phyloP scores from a whole-genome alignment of 2,113 vertebrate genomes.

The Menura novaehollandiae region DNA sequence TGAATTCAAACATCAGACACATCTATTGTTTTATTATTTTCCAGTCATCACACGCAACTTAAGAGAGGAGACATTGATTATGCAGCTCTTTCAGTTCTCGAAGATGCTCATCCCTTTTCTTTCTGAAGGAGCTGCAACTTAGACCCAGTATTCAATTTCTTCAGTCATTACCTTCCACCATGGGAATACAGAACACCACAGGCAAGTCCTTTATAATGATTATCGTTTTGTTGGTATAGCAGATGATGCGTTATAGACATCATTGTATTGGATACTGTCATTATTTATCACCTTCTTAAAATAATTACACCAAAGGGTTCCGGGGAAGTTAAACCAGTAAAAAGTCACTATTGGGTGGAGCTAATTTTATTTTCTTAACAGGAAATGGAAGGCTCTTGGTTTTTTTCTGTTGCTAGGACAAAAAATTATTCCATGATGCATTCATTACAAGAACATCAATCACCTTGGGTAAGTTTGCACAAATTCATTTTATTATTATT shows the following conservation, averaged over 20 bases:
- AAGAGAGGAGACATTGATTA: background rate
- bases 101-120: background rate
- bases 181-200: background rate
- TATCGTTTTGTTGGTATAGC: background rate
- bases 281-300: conserved; percentile 2
- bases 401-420: background rate
- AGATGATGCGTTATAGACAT: background rate
- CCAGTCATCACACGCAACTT: background rate
- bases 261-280: background rate
- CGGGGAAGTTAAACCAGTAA: background rate
- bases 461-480: background rate
- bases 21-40: background rate
- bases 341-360: background rate
- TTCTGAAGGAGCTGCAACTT: background rate
- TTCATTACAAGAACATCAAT: background rate
- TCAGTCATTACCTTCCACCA: background rate
- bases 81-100: background rate
- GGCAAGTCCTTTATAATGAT: background rate
- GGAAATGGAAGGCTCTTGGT: background rate
- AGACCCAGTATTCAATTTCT: background rate
- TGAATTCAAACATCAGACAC: background rate
- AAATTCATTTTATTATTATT: background rate
- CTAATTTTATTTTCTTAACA: background rate
- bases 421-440: background rate
- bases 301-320: background rate